Conservation (phyloP, 1,140 invertebrate species). For the Ridgeia piscesae region DNA sequence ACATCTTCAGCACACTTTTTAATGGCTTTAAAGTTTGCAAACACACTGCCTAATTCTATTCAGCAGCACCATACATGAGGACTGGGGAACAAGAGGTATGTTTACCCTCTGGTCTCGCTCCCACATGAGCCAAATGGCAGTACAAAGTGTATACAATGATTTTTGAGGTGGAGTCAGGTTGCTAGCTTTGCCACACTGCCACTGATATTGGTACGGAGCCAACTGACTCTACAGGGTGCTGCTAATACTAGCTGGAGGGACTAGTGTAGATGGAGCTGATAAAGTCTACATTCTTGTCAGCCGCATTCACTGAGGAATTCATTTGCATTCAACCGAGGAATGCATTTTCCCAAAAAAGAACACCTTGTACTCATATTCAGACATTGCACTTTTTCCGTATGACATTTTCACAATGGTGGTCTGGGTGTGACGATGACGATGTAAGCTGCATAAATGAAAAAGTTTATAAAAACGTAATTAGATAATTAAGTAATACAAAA, state of each 20-base stretch:
- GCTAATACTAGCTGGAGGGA: background rate
- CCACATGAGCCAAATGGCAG: background rate
- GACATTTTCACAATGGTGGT: background rate
- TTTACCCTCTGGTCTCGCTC: background rate
- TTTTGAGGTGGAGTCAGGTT: background rate
- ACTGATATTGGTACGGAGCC: background rate
- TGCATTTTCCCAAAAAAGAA: background rate
- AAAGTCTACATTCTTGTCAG: background rate
- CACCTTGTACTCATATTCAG: background rate
- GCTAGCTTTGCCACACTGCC: background rate
- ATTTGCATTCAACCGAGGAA: background rate
- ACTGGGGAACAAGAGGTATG: background rate
- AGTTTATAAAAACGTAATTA: too few relatives aligned
- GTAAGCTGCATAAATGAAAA: background rate
- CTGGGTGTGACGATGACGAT: background rate
- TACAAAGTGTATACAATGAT: background rate
- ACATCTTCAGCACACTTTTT: background rate
- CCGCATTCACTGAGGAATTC: too few relatives aligned
- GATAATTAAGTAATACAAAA: too few relatives aligned
- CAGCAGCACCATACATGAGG: background rate
- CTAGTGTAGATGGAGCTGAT: background rate
- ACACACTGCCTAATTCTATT: background rate
- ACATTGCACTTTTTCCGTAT: background rate
- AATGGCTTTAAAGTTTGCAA: background rate
- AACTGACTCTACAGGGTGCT: background rate